Percentiles rank a stretch among this genome's conserved stretches.
Conservation (phyloP, 37 sponge, comb jelly and placozoan species). For the Mnemiopsis leidyi region DNA sequence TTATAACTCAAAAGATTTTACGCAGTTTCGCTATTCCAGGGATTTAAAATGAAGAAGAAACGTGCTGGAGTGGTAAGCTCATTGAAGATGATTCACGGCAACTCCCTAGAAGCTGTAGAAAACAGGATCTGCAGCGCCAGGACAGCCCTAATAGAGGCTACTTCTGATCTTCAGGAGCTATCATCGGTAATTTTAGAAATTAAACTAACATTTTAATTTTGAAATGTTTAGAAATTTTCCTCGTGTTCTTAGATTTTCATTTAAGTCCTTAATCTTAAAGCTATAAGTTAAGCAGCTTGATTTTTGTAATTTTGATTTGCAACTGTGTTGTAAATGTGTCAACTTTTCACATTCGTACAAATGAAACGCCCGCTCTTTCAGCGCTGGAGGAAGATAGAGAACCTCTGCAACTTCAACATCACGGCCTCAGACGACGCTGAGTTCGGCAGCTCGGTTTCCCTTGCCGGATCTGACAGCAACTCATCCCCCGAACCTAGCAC, state of each 20-base stretch:
- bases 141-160: slow-evolving; percentile 39
- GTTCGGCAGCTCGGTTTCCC: slow-evolving; percentile 15
- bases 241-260: too few species aligned
- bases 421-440: slow-evolving; percentile 2
- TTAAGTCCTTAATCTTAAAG: too few species aligned
- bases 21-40: too few species aligned
- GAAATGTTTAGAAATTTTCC: too few species aligned
- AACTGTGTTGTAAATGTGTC: too few species aligned
- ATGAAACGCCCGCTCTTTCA: too few species aligned
- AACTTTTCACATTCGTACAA: too few species aligned
- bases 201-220: too few species aligned
- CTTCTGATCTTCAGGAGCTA: slow-evolving; percentile 57
- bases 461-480: slow-evolving; percentile 12
- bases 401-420: slow-evolving; percentile 59
- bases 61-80: slow-evolving; percentile 28
- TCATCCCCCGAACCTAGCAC: slow-evolving; percentile 14
- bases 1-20: too few species aligned
- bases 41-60: slow-evolving; percentile 58
- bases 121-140: slow-evolving; percentile 33
- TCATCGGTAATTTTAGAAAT: slow-evolving; percentile 15
- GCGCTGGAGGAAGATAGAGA: slow-evolving; percentile 42
- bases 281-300: too few species aligned
- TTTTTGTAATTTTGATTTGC: not conserved
- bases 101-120: slow-evolving; percentile 38
- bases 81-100: slow-evolving; percentile 61